Evolutionary conservation across 2,113 vertebrate species (phyloP).

Genomic region (Microcebus griseorufus): DNA sequence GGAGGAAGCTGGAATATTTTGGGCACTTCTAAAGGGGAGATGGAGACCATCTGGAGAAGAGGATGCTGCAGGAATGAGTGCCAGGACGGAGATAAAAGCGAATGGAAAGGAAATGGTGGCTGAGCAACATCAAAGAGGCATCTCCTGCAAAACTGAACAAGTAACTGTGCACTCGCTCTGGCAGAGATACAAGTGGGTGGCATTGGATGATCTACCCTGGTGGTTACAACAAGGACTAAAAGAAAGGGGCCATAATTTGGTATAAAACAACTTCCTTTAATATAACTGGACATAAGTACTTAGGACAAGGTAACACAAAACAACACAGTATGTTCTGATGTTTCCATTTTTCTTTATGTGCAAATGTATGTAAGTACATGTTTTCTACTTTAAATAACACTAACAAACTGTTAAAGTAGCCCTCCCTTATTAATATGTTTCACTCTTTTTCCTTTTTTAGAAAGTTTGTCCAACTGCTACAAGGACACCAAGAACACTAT

Average conservation of each 20-base stretch:
- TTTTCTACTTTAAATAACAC: not conserved
- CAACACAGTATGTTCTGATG: constrained; percentile 66
- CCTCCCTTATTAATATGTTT: not conserved
- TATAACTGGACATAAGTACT: constrained; percentile 64
- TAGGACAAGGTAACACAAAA: constrained; percentile 76
- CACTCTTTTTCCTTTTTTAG: not conserved
- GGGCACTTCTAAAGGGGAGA: constrained; percentile 87
- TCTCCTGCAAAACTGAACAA: constrained; percentile 78
- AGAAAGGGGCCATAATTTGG: constrained; percentile 44
- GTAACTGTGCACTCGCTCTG: constrained; percentile 78
- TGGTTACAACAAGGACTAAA: constrained; percentile 53
- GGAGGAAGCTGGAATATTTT: constrained; percentile 86
- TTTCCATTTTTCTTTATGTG: constrained; percentile 50
- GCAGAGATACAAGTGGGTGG: constrained; percentile 78
- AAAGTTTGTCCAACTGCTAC: not conserved
- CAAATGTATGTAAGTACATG: not conserved
- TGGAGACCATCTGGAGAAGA: constrained; percentile 89
- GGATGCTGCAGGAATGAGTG: constrained; percentile 86
- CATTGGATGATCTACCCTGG: constrained; percentile 62
- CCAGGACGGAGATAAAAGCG: constrained; percentile 90
- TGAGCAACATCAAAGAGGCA: constrained; percentile 87
- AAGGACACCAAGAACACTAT: not conserved
- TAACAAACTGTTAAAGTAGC: not conserved
- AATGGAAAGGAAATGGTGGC: constrained; percentile 87
- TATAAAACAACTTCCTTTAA: constrained; percentile 70